Percentiles rank a stretch among this genome's conserved stretches.
Conservation (phyloP, 2,888 invertebrate species). For the Melanargia galathea region DNA sequence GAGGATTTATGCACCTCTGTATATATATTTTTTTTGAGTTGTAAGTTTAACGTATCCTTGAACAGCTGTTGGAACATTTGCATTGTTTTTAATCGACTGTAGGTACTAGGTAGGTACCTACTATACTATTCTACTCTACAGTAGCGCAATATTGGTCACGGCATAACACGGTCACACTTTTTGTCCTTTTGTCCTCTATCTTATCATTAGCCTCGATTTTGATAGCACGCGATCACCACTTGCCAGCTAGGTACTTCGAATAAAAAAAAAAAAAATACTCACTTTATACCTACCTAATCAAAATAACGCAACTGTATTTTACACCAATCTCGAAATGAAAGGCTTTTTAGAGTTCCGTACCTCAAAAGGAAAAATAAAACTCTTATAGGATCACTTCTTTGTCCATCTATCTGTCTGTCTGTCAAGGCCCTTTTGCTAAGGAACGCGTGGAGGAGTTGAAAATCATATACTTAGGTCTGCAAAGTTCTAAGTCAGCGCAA, state of each 20-base stretch:
- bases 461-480: too few relatives aligned
- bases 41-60: not conserved
- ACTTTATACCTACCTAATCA: too few relatives aligned
- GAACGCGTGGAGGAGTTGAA: too few relatives aligned
- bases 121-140: constrained; percentile 10
- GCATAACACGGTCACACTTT: constrained; percentile 47
- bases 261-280: not conserved
- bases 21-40: not conserved
- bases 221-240: constrained; percentile 44
- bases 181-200: constrained; percentile 49
- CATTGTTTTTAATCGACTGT: not conserved
- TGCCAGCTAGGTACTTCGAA: not conserved
- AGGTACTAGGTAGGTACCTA: not conserved
- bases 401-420: too few relatives aligned
- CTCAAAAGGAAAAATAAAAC: too few relatives aligned
- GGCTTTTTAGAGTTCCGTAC: too few relatives aligned
- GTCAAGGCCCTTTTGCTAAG: too few relatives aligned
- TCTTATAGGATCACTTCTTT: too few relatives aligned
- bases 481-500: too few relatives aligned
- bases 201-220: constrained; percentile 51
- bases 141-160: constrained; percentile 21
- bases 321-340: too few relatives aligned
- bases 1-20: too few relatives aligned
- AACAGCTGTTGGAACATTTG: constrained; percentile 1
- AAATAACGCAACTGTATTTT: too few relatives aligned